Evolutionary conservation across 1,140 invertebrate species (phyloP).

Genomic region (Saccostrea cuccullata): DNA sequence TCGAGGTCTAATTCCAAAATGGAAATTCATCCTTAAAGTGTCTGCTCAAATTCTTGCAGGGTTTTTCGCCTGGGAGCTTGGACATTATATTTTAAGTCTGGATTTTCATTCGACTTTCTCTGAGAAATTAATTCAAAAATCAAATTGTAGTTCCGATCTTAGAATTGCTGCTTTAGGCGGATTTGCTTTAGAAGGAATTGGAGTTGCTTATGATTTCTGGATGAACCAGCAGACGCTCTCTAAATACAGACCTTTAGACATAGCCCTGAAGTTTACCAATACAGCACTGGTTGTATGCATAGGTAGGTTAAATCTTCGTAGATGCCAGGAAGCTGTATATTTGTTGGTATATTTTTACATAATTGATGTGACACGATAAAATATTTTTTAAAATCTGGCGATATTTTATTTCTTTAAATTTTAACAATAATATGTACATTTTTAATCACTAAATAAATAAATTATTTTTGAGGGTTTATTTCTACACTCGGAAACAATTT

Average conservation of each 20-base stretch:
- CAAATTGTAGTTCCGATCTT: slow-evolving; percentile 40
- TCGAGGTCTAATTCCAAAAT: background rate
- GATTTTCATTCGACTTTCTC: slow-evolving; percentile 45
- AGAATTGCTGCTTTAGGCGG: slow-evolving; percentile 6
- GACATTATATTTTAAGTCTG: slow-evolving; percentile 22
- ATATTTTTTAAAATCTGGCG: no score
- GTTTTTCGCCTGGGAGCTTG: slow-evolving; percentile 25
- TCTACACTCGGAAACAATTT: no score
- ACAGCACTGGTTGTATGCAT: slow-evolving; percentile 35
- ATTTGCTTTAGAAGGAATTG: slow-evolving; percentile 36
- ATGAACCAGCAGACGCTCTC: slow-evolving; percentile 33
- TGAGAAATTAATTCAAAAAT: background rate
- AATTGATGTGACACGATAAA: no score
- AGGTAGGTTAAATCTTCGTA: slow-evolving; percentile 3
- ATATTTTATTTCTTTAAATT: no score
- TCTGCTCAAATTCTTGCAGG: slow-evolving; percentile 35
- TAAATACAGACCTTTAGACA: slow-evolving; percentile 22
- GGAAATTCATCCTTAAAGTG: background rate
- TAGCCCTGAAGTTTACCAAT: slow-evolving; percentile 40
- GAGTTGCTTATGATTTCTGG: slow-evolving; percentile 46
- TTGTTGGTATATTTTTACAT: no score
- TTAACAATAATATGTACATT: no score
- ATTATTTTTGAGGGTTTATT: no score
- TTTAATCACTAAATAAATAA: no score
- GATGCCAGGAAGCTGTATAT: no score